Conservation (phyloP, 2,797 vertebrate genomes). For the Emydoidea blandingii region DNA sequence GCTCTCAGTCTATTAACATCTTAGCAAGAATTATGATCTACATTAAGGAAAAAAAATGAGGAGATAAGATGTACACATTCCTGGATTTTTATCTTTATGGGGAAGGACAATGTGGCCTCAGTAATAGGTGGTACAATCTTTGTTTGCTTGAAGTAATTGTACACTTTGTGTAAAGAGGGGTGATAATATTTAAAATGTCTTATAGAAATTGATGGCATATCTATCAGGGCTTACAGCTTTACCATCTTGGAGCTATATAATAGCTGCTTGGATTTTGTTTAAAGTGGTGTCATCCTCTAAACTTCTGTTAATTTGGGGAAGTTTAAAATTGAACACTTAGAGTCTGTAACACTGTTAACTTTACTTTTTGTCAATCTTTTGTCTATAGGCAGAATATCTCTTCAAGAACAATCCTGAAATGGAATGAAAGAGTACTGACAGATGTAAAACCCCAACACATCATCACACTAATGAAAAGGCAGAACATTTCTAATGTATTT, state of each 20-base stretch:
- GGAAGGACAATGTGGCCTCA: neutral
- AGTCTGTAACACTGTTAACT: neutral
- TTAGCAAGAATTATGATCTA: neutral
- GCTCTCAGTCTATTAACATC: neutral
- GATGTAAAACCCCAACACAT: neutral
- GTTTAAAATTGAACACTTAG: neutral
- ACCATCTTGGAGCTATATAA: neutral
- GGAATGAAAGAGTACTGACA: slow-evolving; percentile 63
- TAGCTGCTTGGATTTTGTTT: neutral
- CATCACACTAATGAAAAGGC: neutral
- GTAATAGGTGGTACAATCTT: neutral
- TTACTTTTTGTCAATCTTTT: slow-evolving; percentile 61
- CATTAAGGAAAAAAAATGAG: neutral
- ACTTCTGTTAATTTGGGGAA: neutral
- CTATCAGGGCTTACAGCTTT: neutral
- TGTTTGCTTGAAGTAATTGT: neutral
- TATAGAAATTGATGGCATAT: neutral
- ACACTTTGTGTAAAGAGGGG: neutral
- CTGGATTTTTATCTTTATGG: neutral
- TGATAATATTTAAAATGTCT: neutral
- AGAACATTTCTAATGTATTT: neutral
- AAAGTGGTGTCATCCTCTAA: neutral
- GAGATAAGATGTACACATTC: neutral
- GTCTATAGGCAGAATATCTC: slow-evolving; percentile 91
- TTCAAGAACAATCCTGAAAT: slow-evolving; percentile 87